These are phyloP conservation scores for Cossypha heuglini DNA, from an alignment of 2,797 vertebrate genomes.

Conservation along the genomic window DNA sequence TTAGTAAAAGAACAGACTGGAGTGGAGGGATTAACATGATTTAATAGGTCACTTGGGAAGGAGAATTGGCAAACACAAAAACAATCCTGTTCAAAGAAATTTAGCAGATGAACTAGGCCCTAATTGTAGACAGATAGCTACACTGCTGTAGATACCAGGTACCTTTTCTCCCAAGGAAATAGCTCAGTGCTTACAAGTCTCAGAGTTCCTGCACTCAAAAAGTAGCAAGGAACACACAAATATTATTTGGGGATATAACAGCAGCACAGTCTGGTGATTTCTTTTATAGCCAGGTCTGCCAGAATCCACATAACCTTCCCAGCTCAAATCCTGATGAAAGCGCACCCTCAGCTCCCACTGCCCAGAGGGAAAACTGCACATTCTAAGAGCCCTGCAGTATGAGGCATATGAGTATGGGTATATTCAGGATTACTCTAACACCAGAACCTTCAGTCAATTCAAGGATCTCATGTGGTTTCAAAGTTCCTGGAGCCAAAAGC, in stretches of 20 bases:
- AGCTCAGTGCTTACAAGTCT: neutral
- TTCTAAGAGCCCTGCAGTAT: neutral
- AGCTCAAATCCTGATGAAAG: neutral
- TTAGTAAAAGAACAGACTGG: neutral
- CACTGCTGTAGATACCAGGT: neutral
- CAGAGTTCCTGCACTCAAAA: neutral
- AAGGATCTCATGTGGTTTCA: neutral
- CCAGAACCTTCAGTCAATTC: neutral
- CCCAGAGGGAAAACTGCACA: neutral
- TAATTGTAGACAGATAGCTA: neutral
- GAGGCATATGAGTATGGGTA: neutral
- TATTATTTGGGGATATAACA: neutral
- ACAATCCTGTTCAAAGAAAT: neutral
- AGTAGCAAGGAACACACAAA: neutral
- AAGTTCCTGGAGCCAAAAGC: neutral
- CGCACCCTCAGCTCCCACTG: neutral
- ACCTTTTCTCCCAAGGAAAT: neutral
- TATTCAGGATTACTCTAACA: neutral
- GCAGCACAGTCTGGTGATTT: neutral
- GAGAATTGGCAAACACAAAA: constrained; percentile 10
- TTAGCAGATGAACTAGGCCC: neutral
- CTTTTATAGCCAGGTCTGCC: neutral
- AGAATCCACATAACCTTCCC: neutral
- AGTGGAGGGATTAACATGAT: neutral
- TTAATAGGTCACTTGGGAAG: constrained; percentile 17